Evolutionary conservation across 2,113 vertebrate genomes (phyloP), one percentile per base, ranked within the genome.

Genomic region (Mellivora capensis): DNA sequence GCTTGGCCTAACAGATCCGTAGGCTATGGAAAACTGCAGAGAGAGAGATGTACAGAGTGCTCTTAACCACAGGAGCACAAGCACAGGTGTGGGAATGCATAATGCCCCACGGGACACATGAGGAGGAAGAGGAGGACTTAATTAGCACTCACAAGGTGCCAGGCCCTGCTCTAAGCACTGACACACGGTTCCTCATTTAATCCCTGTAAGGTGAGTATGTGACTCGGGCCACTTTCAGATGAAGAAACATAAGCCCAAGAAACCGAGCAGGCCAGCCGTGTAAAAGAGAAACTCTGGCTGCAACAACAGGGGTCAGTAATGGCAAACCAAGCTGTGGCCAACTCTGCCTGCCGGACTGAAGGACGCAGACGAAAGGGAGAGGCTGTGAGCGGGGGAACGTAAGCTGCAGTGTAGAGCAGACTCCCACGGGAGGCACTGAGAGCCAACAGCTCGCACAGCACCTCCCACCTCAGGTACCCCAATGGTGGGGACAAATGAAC

Each of bases 161-260:
- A 47, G 89, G 37, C 34, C 72, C 34, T 47, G 27, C 72, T 54
- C 84, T 47, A n/a, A 57, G 57, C 27, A 44, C 15, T 69, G 29
- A 96, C 4, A 80, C 54, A 69, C 1, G 2, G 14, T 62, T 52
- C 57, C 27, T 74, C 82, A 47, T 3, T 49, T 11, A 47, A 39
- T 44, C 74, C 71, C 49, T 20, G 18, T 0, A 37, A 64, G 27
- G 37, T 34, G 11, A 18, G 31, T 6, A 49, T 85, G 18, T 44
- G 11, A n/a, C 3, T 54, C 42, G 69, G 49, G 17, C 31, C 31
- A 31, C 14, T 47, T 85, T 37, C 69, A 61, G 52, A 91, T 12
- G 12, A 91, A 95, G 49, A 81, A 87, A 83, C 31, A 7, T 7
- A 93, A 25, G 37, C 94, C 39, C 8, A 39, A 59, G 67, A 83